Evolutionary conservation across 2,888 invertebrate species (phyloP).

Genomic region (Digitonthophagus gazella): DNA sequence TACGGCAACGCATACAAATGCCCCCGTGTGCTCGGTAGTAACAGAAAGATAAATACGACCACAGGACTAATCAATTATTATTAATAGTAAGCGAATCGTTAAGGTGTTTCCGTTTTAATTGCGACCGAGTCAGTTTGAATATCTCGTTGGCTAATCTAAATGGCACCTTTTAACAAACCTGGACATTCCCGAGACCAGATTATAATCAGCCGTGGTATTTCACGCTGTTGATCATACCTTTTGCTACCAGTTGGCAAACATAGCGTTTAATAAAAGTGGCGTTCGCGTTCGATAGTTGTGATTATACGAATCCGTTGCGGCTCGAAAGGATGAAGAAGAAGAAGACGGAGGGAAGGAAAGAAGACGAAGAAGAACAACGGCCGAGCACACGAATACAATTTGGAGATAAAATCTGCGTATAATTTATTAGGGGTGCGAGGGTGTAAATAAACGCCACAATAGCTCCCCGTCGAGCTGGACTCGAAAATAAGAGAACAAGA

Average conservation of each 20-base stretch:
- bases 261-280: not conserved
- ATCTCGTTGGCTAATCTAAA: not conserved
- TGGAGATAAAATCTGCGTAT: conserved; percentile 42
- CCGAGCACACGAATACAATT: conserved; percentile 9
- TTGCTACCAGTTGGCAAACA: not conserved
- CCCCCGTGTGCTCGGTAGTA: conserved; percentile 18
- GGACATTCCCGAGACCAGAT: not conserved
- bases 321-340: not conserved
- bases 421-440: conserved; percentile 49
- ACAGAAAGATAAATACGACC: conserved; percentile 24
- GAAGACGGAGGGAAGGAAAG: not conserved
- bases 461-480: conserved; percentile 44
- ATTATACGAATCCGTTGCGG: too few species aligned
- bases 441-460: conserved; percentile 50
- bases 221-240: not conserved
- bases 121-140: not conserved
- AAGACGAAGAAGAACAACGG: conserved; percentile 10
- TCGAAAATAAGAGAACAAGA: conserved; percentile 37
- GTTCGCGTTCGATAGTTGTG: not conserved
- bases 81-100: conserved; percentile 26
- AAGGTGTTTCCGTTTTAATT: conserved; percentile 28
- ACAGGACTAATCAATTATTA: conserved; percentile 26
- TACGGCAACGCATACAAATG: conserved; percentile 19
- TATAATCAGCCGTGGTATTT: not conserved
- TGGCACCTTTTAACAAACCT: not conserved